Evolutionary conservation across 2,888 invertebrate genomes (phyloP).

Genomic region (Biston stratarius): DNA sequence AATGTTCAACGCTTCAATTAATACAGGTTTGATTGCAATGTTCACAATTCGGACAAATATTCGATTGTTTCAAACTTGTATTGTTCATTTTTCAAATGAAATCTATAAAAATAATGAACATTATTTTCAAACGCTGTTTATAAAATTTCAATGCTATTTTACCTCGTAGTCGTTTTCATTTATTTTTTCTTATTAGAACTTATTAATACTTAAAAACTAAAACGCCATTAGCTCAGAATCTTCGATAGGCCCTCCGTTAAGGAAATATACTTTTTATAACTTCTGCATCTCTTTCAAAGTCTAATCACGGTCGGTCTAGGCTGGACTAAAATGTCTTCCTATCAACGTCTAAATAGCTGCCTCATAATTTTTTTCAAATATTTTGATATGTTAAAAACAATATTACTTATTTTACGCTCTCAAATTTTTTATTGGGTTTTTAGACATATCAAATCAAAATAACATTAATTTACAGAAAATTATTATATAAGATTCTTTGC

Average conservation of each 20-base stretch:
- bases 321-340: constrained; percentile 3
- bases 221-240: constrained; percentile 34
- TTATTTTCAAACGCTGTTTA: constrained; percentile 20
- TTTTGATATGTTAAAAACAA: too few species aligned
- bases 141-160: constrained; percentile 13
- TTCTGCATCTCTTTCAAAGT: constrained; percentile 60
- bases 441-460: too few species aligned
- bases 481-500: too few species aligned
- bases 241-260: neutral
- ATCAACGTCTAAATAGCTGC: constrained; percentile 32
- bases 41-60: neutral
- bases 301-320: constrained; percentile 41
- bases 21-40: constrained; percentile 24
- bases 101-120: constrained; percentile 23
- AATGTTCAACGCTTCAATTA: constrained; percentile 26
- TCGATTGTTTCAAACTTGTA: neutral
- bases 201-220: constrained; percentile 35
- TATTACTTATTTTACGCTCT: too few species aligned
- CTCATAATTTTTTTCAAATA: neutral
- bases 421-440: too few species aligned
- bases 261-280: constrained; percentile 49
- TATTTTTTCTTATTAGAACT: constrained; percentile 14
- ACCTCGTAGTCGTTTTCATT: constrained; percentile 31
- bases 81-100: neutral
- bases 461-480: too few species aligned